Conservation (phyloP, 2,888 invertebrate genomes). For the Hedychridium roseum region DNA sequence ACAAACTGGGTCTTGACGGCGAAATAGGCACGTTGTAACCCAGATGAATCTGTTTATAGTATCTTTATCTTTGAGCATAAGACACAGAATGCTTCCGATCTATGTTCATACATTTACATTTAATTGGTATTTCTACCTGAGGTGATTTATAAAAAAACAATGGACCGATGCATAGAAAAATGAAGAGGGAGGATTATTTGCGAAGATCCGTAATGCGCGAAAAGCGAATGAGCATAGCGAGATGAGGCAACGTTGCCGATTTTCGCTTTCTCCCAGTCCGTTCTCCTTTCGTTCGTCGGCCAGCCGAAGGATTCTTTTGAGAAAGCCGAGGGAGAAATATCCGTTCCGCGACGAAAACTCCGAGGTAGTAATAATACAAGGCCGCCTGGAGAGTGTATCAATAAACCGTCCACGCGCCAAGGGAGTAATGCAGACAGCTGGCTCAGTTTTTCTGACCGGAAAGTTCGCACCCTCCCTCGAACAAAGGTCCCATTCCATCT, state of each 20-base stretch:
- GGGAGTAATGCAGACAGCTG: slow-evolving; percentile 44
- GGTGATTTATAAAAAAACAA: too few species aligned
- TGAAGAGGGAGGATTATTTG: slow-evolving; percentile 1
- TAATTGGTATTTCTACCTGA: too few species aligned
- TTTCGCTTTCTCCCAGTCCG: slow-evolving; percentile 4
- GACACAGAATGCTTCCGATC: too few species aligned
- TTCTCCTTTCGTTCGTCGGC: not conserved
- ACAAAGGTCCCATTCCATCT: slow-evolving; percentile 32
- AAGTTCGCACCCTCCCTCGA: slow-evolving; percentile 30
- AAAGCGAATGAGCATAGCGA: slow-evolving; percentile 2
- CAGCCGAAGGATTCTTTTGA: not conserved
- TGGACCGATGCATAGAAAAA: too few species aligned
- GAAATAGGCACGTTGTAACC: too few species aligned
- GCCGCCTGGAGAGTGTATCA: slow-evolving; percentile 32
- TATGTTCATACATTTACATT: too few species aligned
- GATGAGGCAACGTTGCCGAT: slow-evolving; percentile 13
- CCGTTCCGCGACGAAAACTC: slow-evolving; percentile 9
- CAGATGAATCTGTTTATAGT: too few species aligned
- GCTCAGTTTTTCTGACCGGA: slow-evolving; percentile 35
- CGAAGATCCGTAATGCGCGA: slow-evolving; percentile 7
- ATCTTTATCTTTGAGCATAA: too few species aligned
- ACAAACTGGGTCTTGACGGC: too few species aligned
- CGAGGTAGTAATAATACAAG: slow-evolving; percentile 27
- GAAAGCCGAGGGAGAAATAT: not conserved
- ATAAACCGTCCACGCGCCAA: slow-evolving; percentile 38